Evolutionary conservation across 2,797 vertebrate species (phyloP).

Genomic region (Acrossocheilus fasciatus): DNA sequence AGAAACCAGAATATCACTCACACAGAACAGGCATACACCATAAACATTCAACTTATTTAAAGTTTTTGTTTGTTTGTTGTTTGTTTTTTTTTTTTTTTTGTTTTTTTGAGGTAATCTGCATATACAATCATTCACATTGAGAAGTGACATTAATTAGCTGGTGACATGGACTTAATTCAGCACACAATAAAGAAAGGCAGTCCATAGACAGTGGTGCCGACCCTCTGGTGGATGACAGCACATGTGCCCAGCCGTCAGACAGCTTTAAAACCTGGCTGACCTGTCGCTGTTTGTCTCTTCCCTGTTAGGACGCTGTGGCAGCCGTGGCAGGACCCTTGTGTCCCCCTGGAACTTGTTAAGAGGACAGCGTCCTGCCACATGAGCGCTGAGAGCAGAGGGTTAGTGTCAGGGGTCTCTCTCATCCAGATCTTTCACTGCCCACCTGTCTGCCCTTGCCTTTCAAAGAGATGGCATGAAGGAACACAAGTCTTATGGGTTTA

Average conservation of each 20-base stretch:
- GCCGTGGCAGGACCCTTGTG: slow-evolving; percentile 60
- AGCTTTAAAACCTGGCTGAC: slow-evolving; percentile 72
- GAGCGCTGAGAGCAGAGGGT: slow-evolving; percentile 61
- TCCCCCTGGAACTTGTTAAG: slow-evolving; percentile 77
- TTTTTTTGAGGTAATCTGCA: neutral
- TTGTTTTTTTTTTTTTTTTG: too few species aligned
- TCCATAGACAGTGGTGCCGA: neutral
- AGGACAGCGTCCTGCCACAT: slow-evolving; percentile 60
- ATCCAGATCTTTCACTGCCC: slow-evolving; percentile 48
- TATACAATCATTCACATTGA: neutral
- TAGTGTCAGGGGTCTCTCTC: slow-evolving; percentile 68
- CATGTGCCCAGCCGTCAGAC: slow-evolving; percentile 77
- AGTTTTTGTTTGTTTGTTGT: too few species aligned
- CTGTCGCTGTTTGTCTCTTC: slow-evolving; percentile 67
- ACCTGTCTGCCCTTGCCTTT: slow-evolving; percentile 40
- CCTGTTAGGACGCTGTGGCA: neutral
- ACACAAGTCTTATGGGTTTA: slow-evolving; percentile 7
- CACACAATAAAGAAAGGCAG: slow-evolving; percentile 21
- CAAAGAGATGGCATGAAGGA: slow-evolving; percentile 41
- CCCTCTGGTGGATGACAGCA: slow-evolving; percentile 74
- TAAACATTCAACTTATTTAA: neutral
- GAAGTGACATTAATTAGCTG: neutral
- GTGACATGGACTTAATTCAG: neutral
- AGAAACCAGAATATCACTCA: neutral
- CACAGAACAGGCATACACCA: neutral